Conservation (phyloP, 35 echinoderm and acorn worm species). For the Stichopus chloronotus region DNA sequence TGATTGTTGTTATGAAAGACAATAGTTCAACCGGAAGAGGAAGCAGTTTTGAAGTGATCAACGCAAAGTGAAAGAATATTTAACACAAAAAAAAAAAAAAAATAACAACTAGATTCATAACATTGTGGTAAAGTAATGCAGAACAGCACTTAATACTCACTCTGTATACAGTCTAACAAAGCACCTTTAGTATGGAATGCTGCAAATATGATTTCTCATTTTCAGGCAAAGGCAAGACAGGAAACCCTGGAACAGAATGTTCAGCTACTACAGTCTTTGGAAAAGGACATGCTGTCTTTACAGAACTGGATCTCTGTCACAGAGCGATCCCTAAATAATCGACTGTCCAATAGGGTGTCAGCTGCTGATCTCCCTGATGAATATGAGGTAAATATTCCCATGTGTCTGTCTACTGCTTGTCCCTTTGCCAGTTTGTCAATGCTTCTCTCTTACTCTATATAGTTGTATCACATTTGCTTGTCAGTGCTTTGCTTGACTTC, state of each 20-base stretch:
- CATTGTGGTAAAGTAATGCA: too few relatives aligned
- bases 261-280: slow-evolving; percentile 81
- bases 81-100: too few relatives aligned
- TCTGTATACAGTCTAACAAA: background rate
- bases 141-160: background rate
- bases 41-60: too few relatives aligned
- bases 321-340: slow-evolving; percentile 80
- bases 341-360: slow-evolving; percentile 77
- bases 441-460: background rate
- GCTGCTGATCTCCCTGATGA: slow-evolving; percentile 92
- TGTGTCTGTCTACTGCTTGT: background rate
- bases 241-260: slow-evolving; percentile 86
- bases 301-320: slow-evolving; percentile 93
- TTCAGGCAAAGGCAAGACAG: slow-evolving; percentile 88
- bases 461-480: too few relatives aligned
- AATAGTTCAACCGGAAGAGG: too few relatives aligned
- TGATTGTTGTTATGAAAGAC: too few relatives aligned
- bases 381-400: slow-evolving; percentile 74
- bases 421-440: background rate
- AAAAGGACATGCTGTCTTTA: slow-evolving; percentile 88
- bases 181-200: too few relatives aligned
- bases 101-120: too few relatives aligned
- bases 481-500: too few relatives aligned
- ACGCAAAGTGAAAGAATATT: too few relatives aligned
- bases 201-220: background rate